Evolutionary conservation across 1,140 invertebrate genomes (phyloP).

Genomic region (Odontomachus brunneus): DNA sequence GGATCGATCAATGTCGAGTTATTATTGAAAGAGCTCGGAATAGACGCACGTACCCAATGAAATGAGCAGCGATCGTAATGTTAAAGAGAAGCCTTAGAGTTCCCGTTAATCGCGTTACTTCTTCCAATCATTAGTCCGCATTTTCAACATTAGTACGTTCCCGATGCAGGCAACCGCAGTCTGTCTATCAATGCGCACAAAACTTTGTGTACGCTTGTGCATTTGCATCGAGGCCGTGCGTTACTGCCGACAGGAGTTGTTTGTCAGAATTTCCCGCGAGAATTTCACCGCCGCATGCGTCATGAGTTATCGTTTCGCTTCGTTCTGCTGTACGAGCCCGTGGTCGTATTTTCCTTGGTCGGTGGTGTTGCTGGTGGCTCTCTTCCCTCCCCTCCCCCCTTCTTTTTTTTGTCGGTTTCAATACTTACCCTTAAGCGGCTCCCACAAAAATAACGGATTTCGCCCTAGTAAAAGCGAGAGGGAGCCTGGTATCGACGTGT

Average conservation of each 20-base stretch:
- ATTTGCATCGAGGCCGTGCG: constrained; percentile 69
- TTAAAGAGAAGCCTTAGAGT: constrained; percentile 24
- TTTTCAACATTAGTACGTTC: constrained; percentile 57
- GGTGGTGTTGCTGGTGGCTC: constrained; percentile 18
- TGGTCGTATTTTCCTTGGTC: constrained; percentile 34
- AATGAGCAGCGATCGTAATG: too few species aligned
- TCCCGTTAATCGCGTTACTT: constrained; percentile 60
- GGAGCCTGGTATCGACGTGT: constrained; percentile 43
- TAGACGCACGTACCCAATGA: too few species aligned
- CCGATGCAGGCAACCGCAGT: constrained; percentile 10
- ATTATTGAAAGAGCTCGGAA: too few species aligned
- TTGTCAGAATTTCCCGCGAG: constrained; percentile 74
- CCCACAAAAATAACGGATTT: constrained; percentile 47
- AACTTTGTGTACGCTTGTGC: constrained; percentile 66
- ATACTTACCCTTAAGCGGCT: constrained; percentile 52
- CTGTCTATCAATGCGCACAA: constrained; percentile 67
- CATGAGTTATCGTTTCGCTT: constrained; percentile 68
- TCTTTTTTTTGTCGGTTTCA: constrained; percentile 8
- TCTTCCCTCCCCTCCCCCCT: neutral
- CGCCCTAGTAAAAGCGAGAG: constrained; percentile 8
- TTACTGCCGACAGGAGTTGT: constrained; percentile 66
- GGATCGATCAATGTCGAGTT: too few species aligned
- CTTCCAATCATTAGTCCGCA: constrained; percentile 23
- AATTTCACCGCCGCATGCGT: constrained; percentile 63
- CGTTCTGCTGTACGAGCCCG: constrained; percentile 37